phyloP scores from a whole-genome alignment of 2,113 vertebrate species.

The Ariopsis seemanni region DNA sequence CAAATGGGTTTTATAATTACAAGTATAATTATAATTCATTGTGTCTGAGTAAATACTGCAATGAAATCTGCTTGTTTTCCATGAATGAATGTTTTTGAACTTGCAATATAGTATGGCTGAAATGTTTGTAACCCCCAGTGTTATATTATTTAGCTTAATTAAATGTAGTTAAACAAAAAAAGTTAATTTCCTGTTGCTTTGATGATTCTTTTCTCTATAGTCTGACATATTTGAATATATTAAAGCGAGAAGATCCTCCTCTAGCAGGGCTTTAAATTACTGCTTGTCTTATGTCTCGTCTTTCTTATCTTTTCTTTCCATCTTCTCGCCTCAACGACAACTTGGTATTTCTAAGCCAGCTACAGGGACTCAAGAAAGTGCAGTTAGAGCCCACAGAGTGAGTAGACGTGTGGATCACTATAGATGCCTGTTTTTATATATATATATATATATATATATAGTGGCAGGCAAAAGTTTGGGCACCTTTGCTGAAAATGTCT shows the following conservation, averaged over 20 bases:
- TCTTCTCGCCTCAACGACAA: neutral
- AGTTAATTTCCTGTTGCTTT: neutral
- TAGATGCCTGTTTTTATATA: neutral
- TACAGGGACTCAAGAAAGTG: neutral
- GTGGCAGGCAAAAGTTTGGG: no score
- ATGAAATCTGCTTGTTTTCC: neutral
- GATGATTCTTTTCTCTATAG: neutral
- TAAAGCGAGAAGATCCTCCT: slow-evolving; percentile 14
- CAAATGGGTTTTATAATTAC: neutral
- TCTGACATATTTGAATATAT: neutral
- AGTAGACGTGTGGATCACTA: neutral
- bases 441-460: no score
- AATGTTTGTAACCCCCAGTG: neutral
- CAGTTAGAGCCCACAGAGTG: neutral
- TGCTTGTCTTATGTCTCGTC: neutral
- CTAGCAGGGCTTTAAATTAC: neutral
- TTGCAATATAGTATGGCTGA: neutral
- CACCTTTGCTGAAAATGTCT: no score
- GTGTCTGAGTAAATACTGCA: neutral
- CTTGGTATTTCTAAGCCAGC: neutral
- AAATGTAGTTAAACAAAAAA: neutral
- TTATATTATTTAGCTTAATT: neutral
- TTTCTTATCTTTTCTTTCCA: neutral
- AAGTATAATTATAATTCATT: neutral
- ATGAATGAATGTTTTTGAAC: neutral